These are phyloP conservation scores for Parotocinclus haroldoi DNA, from an alignment of 2,797 vertebrate species.

Conservation along the genomic window DNA sequence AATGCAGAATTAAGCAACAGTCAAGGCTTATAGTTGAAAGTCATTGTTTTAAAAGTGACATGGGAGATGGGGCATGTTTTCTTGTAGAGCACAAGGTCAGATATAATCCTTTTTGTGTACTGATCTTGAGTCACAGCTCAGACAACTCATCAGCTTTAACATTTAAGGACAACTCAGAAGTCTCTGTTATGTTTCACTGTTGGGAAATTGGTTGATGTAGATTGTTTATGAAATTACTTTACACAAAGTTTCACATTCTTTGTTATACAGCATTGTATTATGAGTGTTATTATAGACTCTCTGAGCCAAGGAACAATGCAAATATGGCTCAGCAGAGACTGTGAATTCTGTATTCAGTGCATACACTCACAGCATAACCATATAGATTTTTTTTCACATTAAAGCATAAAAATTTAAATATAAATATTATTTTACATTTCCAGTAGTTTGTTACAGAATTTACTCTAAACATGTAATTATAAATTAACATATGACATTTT, in stretches of 20 bases:
- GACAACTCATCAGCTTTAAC: background rate
- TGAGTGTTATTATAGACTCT: constrained; percentile 14
- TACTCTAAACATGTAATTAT: no score
- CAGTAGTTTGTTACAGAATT: no score
- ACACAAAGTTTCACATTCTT: constrained; percentile 2
- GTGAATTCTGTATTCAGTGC: constrained; percentile 12
- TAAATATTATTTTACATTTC: no score
- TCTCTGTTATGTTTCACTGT: background rate
- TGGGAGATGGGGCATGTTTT: background rate
- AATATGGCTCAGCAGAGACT: constrained; percentile 21
- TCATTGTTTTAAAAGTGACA: constrained; percentile 9
- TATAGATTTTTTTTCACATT: background rate
- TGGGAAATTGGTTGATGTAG: background rate
- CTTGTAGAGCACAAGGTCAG: background rate
- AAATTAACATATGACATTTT: no score
- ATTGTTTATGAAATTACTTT: background rate
- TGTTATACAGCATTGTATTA: constrained; percentile 1
- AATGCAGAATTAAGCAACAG: no score
- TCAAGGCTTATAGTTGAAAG: background rate
- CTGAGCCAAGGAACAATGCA: constrained; percentile 12
- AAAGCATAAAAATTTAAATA: background rate
- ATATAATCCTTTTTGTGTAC: constrained; percentile 10
- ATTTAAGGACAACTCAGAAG: background rate
- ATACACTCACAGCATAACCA: constrained; percentile 1
- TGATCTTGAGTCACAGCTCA: constrained; percentile 10